Evolutionary conservation across 2,888 invertebrate species (phyloP).

Genomic region (Geophilus truncorum): DNA sequence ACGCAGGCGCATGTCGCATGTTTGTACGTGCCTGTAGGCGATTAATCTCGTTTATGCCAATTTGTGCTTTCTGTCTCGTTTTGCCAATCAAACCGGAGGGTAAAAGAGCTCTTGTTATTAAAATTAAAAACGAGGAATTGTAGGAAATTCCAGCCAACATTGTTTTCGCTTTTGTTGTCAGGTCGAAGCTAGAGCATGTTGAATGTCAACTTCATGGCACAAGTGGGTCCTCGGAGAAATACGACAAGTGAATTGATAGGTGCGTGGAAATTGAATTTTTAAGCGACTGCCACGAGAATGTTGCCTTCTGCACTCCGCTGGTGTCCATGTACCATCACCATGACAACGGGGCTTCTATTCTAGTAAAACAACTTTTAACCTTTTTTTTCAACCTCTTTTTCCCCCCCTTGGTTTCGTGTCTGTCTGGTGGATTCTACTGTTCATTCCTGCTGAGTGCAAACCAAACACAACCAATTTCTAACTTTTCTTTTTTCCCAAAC

Average conservation of each 20-base stretch:
- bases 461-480: background rate
- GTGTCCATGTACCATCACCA: background rate
- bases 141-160: background rate
- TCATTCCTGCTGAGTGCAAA: background rate
- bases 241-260: slow-evolving; percentile 1
- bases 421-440: background rate
- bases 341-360: background rate
- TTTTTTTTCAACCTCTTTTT: background rate
- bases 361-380: background rate
- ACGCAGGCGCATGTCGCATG: background rate
- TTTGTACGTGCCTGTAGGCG: background rate
- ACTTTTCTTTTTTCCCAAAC: background rate
- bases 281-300: background rate
- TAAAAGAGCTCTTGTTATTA: background rate
- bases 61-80: background rate
- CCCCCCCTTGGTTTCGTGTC: background rate
- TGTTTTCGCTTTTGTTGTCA: background rate
- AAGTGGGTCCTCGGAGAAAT: background rate
- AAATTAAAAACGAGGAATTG: slow-evolving; percentile 6
- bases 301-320: background rate
- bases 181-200: background rate
- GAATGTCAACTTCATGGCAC: background rate
- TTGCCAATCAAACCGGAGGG: background rate
- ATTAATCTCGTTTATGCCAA: slow-evolving; percentile 1
- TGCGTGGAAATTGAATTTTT: slow-evolving; percentile 25